Base-by-base conservation (phyloP, 2,888 invertebrate genomes). In the Acleris laterana region DNA sequence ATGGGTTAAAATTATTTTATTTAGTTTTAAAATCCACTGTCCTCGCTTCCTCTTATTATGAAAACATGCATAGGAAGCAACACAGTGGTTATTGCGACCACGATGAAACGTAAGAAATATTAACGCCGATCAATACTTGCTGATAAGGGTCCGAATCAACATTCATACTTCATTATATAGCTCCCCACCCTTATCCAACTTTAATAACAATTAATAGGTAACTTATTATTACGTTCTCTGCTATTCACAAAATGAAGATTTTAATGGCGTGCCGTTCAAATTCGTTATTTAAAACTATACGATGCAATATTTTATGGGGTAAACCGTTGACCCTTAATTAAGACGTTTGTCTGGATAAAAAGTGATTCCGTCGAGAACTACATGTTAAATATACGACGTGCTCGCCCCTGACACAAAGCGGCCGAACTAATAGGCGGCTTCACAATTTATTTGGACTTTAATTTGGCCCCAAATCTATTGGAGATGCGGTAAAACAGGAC, bases 271-370 rank as follows among this genome's bases (percentile, higher is more conserved):
- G 62, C 56, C 50, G 56, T 60, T 62, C 48, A 62, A 64, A 62
- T 61, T 53, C 55, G 20, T 46, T 48, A 49, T 65, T 65, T 55
- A 49, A 50, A 60, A 65, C 19, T 52, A 66, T 66, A 75, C 77
- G 72, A 77, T 77, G 74, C 77, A 77, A 84, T 84, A 85, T 82
- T 81, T 88, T 83, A 87, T 74, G 75, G 74, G 73, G 68, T 81
- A 78, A 38, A 83, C 80, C 77, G 77, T 80, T 82, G 75, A 77
- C 79, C 81, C 83, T 83, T 90, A 90, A 91, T 91, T 89, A 90
- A 90, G 87, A 83, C 80, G 79, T 85, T 83, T 78, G 77, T 78
- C 76, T 71, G 77, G 76, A 81, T 81, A 83, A 84, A 85, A 85
- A 82, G 82, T 79, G 75, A 73, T 77, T 77, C 81, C 78, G 77